phyloP scores from a whole-genome alignment of 2,888 invertebrate genomes.

The Xanthorhoe spadicearia region DNA sequence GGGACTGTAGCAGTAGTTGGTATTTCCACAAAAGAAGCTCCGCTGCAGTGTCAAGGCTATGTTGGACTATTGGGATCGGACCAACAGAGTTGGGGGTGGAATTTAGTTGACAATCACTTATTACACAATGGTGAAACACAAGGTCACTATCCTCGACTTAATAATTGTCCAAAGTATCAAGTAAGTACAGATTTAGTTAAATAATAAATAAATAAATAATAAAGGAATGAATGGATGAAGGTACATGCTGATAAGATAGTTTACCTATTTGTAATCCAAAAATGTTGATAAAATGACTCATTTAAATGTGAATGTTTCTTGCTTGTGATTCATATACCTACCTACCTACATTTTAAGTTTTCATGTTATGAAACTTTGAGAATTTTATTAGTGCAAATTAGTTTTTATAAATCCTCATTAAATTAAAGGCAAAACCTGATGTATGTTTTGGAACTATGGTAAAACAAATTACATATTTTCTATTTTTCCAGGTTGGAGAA shows the following conservation, averaged over 20 bases:
- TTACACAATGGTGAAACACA: constrained; percentile 98
- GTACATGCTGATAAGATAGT: background rate
- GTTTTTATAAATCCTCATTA: background rate
- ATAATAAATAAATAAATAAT: background rate
- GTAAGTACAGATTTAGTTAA: constrained; percentile 72
- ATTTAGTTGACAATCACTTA: constrained; percentile 98
- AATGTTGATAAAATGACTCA: background rate
- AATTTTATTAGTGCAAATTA: no score
- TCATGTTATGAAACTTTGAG: no score
- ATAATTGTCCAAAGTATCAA: constrained; percentile 99
- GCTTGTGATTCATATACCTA: background rate
- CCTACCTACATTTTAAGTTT: no score
- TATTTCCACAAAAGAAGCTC: constrained; percentile 96
- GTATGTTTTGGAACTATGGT: background rate
- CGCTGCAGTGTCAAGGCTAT: constrained; percentile 97
- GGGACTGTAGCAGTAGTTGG: constrained; percentile 99
- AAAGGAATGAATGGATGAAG: no score
- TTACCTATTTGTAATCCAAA: background rate
- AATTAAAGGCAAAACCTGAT: background rate
- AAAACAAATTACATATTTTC: background rate
- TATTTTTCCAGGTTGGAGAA: constrained; percentile 92
- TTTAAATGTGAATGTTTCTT: background rate
- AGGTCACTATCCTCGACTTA: constrained; percentile 96
- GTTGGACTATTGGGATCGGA: constrained; percentile 97
- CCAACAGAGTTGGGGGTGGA: constrained; percentile 99